Evolutionary conservation across 2,113 vertebrate genomes (phyloP).

Genomic region (Eclectus roratus): DNA sequence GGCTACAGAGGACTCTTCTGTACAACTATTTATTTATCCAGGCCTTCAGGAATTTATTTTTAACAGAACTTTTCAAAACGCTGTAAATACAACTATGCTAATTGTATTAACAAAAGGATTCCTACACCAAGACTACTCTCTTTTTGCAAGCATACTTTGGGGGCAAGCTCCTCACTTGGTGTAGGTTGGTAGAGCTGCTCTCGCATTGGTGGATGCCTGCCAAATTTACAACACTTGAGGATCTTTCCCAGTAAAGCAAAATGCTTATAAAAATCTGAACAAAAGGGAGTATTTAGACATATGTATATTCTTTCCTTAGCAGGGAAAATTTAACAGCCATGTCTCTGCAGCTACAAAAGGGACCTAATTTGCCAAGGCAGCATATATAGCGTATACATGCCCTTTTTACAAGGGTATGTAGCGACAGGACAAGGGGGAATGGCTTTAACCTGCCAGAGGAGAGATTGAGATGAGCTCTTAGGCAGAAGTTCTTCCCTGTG

Average conservation of each 20-base stretch:
- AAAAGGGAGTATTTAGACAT: constrained; percentile 1
- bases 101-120: constrained; percentile 61
- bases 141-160: not conserved
- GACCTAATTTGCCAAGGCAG: not conserved
- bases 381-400: not conserved
- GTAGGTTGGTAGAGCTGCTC: not conserved
- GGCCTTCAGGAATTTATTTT: constrained; percentile 66
- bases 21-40: constrained; percentile 69
- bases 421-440: not conserved
- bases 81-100: constrained; percentile 34
- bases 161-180: not conserved
- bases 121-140: not conserved
- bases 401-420: not conserved
- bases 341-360: not conserved
- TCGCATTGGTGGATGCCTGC: not conserved
- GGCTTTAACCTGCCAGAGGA: not conserved
- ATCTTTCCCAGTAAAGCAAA: not conserved
- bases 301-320: not conserved
- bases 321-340: not conserved
- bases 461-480: not conserved
- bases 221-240: not conserved
- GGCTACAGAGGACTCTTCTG: constrained; percentile 64
- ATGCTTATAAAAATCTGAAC: constrained; percentile 2
- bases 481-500: not conserved
- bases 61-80: constrained; percentile 58